Evolutionary conservation across 2,797 vertebrate genomes (phyloP), one percentile per base, ranked within the genome.

Genomic region (Notolepis coatsorum): DNA sequence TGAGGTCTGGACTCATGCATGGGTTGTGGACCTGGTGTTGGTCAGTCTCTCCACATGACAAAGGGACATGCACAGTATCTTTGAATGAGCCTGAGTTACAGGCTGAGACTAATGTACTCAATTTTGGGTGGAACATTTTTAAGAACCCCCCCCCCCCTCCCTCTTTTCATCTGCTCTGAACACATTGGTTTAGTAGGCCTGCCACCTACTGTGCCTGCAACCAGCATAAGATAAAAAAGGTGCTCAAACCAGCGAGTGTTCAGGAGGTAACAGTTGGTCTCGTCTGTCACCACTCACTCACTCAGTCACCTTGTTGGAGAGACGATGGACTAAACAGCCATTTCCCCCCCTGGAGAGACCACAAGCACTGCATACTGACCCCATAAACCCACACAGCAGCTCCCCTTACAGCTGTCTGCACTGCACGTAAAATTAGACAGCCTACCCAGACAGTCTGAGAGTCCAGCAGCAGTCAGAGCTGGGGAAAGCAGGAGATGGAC

Each of bases 391-490:
- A 54, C 64, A 74, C 0, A 54, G 53, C 76, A 68, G 79, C 84
- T 89, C 86, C 17, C 1, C 78, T 86, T 85, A 65, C 89, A 88
- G 84, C 85, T 85, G 86, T 84, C 80, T 79, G 80, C 63, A 4
- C 28, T 0, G 4, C 39, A 61, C 54, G 48, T 66, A 83, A 75
- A 82, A 81, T 86, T 84, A 87, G 85, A 81, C 54, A n/a, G 50
- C 57, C 30, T 10, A 24, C 25, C 17, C 58, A 65, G 60, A 67
- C 80, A 53, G 69, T 62, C 13, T 1, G 27, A 28, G 52, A n/a
- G 23, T 72, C 23, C 65, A 73, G 33, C 39, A 46, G 54, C n/a
- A 28, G 49, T 21, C 51, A 31, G 47, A 57, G 54, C 42, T 60
- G 41, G 39, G 43, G 0, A 13, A 48, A 39, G 51, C 2, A 64